Percentiles rank a stretch among this genome's conserved stretches.
These are phyloP conservation scores for Cecropterus lyciades DNA, from an alignment of 1,140 invertebrate genomes.

Conservation along the genomic window DNA sequence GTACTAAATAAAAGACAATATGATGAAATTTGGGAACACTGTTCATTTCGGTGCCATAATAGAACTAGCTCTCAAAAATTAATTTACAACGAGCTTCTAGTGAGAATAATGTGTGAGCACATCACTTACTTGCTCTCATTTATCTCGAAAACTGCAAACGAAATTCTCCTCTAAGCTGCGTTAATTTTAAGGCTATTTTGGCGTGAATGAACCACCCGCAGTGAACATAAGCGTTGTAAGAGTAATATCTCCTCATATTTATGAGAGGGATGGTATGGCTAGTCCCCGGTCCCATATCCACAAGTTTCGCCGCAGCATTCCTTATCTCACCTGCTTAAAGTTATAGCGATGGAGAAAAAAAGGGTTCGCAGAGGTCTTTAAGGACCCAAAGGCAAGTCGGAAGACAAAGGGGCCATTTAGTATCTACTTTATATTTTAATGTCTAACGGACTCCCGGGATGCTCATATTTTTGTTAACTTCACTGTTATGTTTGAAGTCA, in stretches of 20 bases:
- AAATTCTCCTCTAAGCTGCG: background rate
- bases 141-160: background rate
- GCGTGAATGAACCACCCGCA: conserved; percentile 13
- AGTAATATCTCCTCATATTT: conserved; percentile 39
- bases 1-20: conserved; percentile 10
- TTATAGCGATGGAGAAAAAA: conserved; percentile 33
- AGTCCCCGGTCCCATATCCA: conserved; percentile 35
- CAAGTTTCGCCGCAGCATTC: conserved; percentile 32
- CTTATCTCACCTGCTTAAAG: conserved; percentile 40
- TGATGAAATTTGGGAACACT: conserved; percentile 21
- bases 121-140: conserved; percentile 33
- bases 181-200: conserved; percentile 1
- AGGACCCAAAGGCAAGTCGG: conserved; percentile 22
- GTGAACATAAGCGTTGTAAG: conserved; percentile 37
- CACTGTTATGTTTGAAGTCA: background rate
- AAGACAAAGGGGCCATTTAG: conserved; percentile 32
- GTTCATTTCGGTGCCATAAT: conserved; percentile 22
- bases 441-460: conserved; percentile 3
- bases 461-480: background rate
- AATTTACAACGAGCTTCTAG: conserved; percentile 32
- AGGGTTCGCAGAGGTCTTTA: conserved; percentile 17
- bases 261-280: conserved; percentile 37
- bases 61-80: conserved; percentile 35
- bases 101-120: conserved; percentile 35
- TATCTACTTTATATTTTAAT: conserved; percentile 35